Evolutionary conservation across 2,888 invertebrate genomes (phyloP).

Genomic region (Phaonia tiefii): DNA sequence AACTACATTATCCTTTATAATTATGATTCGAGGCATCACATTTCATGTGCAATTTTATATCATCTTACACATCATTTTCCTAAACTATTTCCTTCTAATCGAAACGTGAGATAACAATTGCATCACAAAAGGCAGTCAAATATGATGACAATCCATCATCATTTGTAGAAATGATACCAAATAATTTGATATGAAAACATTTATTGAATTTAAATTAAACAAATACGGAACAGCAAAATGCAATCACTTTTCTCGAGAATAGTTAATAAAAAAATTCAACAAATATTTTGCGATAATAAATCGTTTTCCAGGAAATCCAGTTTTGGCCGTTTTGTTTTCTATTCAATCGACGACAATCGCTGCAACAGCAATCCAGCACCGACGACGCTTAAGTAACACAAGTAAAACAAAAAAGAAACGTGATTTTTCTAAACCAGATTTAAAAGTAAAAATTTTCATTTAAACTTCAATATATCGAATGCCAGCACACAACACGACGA

Average conservation of each 20-base stretch:
- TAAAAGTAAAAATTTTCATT: constrained; percentile 51
- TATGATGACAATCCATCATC: not conserved
- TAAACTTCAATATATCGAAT: constrained; percentile 28
- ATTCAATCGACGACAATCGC: not conserved
- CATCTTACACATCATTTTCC: too few species aligned
- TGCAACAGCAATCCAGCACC: constrained; percentile 41
- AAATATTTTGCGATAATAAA: constrained; percentile 66
- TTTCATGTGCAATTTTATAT: too few species aligned
- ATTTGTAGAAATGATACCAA: constrained; percentile 58
- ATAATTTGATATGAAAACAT: constrained; percentile 65
- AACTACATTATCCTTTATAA: too few species aligned
- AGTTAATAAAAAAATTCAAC: constrained; percentile 41
- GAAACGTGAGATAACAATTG: too few species aligned
- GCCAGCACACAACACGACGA: constrained; percentile 18
- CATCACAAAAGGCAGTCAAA: too few species aligned
- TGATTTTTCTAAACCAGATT: constrained; percentile 70
- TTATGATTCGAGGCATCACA: too few species aligned
- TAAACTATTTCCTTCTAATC: too few species aligned
- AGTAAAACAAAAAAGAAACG: constrained; percentile 58
- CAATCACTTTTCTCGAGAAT: constrained; percentile 43
- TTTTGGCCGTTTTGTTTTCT: constrained; percentile 68
- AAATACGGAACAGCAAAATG: constrained; percentile 61
- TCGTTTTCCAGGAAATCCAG: constrained; percentile 71
- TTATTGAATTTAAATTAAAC: constrained; percentile 66
- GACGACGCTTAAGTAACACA: constrained; percentile 46